A percentile compares a stretch with the other conserved stretches of the same genome.
Conservation (phyloP, 2,797 vertebrate genomes). For the Erpetoichthys calabaricus region DNA sequence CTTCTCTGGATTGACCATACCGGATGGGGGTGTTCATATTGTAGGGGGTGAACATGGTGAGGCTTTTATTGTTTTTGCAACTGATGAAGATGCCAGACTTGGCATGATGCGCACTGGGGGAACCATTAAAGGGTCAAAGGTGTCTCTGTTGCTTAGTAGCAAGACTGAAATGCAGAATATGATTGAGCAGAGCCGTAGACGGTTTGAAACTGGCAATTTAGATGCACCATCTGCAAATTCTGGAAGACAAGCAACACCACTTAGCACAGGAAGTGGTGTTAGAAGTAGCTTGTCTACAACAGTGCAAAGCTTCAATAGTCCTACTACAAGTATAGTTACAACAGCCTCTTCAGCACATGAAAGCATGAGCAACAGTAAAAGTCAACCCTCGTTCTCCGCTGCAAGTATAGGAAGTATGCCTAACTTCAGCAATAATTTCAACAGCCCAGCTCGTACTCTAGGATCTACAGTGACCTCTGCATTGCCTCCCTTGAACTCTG, state of each 20-base stretch:
- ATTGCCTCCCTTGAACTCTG: constrained; percentile 72
- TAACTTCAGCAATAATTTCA: constrained; percentile 76
- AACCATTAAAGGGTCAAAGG: constrained; percentile 96
- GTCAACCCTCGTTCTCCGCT: constrained; percentile 60
- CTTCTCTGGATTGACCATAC: constrained; percentile 99
- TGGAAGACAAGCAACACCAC: constrained; percentile 62
- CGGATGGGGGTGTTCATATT: constrained; percentile 98
- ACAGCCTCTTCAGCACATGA: constrained; percentile 73
- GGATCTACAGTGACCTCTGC: constrained; percentile 73
- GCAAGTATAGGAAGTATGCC: constrained; percentile 66
- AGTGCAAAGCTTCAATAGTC: constrained; percentile 72
- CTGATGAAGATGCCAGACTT: constrained; percentile 97
- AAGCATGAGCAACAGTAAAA: constrained; percentile 60
- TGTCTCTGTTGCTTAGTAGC: constrained; percentile 91
- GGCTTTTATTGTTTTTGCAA: constrained; percentile 99
- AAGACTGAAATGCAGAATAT: constrained; percentile 99
- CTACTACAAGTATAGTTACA: constrained; percentile 66
- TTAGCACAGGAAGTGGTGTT: constrained; percentile 62
- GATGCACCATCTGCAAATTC: constrained; percentile 70
- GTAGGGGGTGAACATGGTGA: constrained; percentile 98
- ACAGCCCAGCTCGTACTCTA: constrained; percentile 57
- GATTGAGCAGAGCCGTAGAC: constrained; percentile 96
- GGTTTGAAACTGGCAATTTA: constrained; percentile 83
- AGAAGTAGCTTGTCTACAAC: constrained; percentile 69
- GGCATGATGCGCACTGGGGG: constrained; percentile 99